A percentile compares a stretch with the other conserved stretches of the same genome.
Conservation (phyloP, 2,888 invertebrate species). For the Amblyteles armatorius region DNA sequence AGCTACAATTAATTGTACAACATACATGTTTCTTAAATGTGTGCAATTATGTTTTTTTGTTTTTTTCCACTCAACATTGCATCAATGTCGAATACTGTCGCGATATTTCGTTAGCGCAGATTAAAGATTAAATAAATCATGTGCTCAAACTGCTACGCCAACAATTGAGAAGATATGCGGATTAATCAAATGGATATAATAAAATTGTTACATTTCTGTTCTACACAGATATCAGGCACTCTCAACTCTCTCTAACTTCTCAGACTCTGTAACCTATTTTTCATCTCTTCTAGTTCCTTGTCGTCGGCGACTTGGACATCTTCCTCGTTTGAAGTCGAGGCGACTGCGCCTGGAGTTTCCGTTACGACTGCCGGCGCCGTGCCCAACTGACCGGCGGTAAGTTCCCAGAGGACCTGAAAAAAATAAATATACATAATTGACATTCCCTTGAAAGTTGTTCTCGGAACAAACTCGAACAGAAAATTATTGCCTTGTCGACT, state of each 20-base stretch:
- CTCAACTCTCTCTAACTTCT: slow-evolving; percentile 89
- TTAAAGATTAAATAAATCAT: slow-evolving; percentile 30
- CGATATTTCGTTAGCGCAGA: slow-evolving; percentile 28
- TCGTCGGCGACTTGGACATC: slow-evolving; percentile 88
- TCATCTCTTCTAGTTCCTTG: slow-evolving; percentile 96
- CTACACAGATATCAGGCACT: slow-evolving; percentile 17
- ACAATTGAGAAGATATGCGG: slow-evolving; percentile 4
- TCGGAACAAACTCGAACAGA: slow-evolving; percentile 16
- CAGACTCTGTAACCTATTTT: slow-evolving; percentile 93
- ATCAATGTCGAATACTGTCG: background rate
- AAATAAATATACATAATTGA: background rate
- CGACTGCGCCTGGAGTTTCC: slow-evolving; percentile 87
- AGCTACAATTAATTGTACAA: slow-evolving; percentile 6
- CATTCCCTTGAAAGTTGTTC: background rate
- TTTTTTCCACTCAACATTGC: slow-evolving; percentile 4
- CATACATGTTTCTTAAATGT: background rate
- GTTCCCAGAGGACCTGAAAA: slow-evolving; percentile 92
- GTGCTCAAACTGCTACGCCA: slow-evolving; percentile 13
- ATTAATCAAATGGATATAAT: slow-evolving; percentile 18
- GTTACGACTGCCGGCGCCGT: slow-evolving; percentile 94
- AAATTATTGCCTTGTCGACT: slow-evolving; percentile 91
- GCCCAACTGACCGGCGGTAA: slow-evolving; percentile 96
- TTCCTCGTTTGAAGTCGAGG: slow-evolving; percentile 87
- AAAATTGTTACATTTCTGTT: slow-evolving; percentile 16
- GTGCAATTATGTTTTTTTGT: background rate